These are phyloP conservation scores for Tarsius wallacei DNA, from an alignment of 2,797 vertebrate genomes.

Conservation along the genomic window DNA sequence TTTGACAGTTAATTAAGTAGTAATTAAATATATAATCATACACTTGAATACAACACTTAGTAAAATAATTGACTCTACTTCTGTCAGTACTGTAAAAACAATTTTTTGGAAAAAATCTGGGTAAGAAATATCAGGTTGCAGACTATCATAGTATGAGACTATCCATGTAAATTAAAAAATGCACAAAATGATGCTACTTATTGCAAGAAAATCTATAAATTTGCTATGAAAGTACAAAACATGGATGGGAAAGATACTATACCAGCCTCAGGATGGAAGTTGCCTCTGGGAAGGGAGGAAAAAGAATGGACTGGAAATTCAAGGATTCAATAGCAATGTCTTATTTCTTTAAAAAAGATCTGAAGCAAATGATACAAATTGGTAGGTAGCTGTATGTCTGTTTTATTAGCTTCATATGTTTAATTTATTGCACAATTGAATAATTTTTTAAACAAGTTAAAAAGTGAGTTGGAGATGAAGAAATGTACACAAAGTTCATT, in stretches of 20 bases:
- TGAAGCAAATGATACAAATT: slow-evolving; percentile 7
- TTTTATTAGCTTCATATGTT: background rate
- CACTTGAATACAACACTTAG: background rate
- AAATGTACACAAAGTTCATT: background rate
- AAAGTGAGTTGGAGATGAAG: background rate
- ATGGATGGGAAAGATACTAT: background rate
- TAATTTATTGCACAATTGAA: background rate
- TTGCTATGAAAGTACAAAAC: background rate
- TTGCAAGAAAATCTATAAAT: background rate
- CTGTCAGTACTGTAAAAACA: background rate
- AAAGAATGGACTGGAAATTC: background rate
- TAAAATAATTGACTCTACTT: background rate
- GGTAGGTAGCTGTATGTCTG: background rate
- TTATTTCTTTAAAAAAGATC: background rate
- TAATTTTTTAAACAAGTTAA: background rate
- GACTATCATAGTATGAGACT: background rate
- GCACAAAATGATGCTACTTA: background rate
- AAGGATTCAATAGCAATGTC: background rate
- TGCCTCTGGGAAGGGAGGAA: background rate
- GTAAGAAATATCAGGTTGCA: background rate
- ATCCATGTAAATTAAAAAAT: slow-evolving; percentile 28
- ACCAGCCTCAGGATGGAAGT: background rate
- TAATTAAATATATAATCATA: background rate
- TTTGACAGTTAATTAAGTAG: background rate
- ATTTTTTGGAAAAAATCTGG: background rate